Base-by-base conservation (phyloP, 2,888 invertebrate species). In the Corbicula japonica region DNA sequence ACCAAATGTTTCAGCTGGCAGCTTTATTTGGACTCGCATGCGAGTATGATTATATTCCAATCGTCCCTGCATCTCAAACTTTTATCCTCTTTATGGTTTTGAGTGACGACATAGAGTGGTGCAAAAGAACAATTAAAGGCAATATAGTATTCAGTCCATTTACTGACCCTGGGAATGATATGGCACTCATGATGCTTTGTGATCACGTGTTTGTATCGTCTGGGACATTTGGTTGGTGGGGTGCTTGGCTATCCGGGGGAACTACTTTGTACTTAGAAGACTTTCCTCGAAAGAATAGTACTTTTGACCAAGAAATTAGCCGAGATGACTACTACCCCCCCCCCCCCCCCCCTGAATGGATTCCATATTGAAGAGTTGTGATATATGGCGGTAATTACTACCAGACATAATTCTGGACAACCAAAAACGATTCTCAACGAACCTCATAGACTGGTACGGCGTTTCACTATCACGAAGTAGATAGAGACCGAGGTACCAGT, bases 211-310 rank as follows among this genome's bases (percentile, higher is more conserved):
- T 68, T 30, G 32, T 56, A 26, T 58, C 58, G 10, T 30, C 46
- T 0, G 69, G 69, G 28, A 58, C 58, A 5, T 69, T 69, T 18
- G 54, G 68, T 44, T 68, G 68, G 68, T 68, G 68, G 58, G 58
- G 69, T 21, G 58, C 56, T 2, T 69, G 69, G 69, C 23, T 69
- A 1, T 1, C 58, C 1, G 46, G 46, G 6, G 69, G 69, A 28
- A 46, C 41, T 15, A 35, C 35, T n/a, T 34, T 69, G 1, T 69
- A 69, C 58, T 46, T 28, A 10, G 44, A 56, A 6, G 69, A 30
- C 0, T 58, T n/a, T 32, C 69, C 69, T 4, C 18, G 69, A 23
- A 28, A 41, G 18, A 48, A 48, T 15, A 44, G 44, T 30, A 0
- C 2, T 8, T 32, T 58, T 41, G 21, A 1, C 30, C 1, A 34